Evolutionary conservation across 2,797 vertebrate genomes (phyloP), one percentile per base, ranked within the genome.

Genomic region (Manis crassicaudata): DNA sequence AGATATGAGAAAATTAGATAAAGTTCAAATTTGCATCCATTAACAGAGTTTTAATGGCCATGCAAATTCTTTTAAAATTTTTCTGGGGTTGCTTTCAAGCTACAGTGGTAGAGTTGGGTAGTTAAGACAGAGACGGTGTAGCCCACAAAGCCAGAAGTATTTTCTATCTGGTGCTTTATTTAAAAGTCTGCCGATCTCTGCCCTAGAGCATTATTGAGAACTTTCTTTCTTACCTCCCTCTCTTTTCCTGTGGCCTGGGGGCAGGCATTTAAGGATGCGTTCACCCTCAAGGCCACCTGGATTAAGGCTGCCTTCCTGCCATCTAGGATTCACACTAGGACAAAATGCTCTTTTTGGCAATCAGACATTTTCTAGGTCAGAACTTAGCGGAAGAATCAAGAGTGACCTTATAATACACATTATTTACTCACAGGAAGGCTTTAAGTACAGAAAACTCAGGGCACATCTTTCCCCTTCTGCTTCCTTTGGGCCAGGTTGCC

Each of bases 341-440:
- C 23, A 88, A 90, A 67, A 94, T 82, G 72, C n/a, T 90, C 23
- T 96, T 90, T 27, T 58, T 21, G 11, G 50, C 56, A 88, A 81
- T 90, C 70, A 96, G 67, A 94, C 84, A 73, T 37, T 91, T 89
- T 93, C 37, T 52, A 7, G 83, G 83, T 81, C 20, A 91, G 79
- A 88, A 93, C 50, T n/a, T 72, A 88, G 65, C 60, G 83, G 90
- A 91, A 95, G 89, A 90, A 92, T 93, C 79, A 84, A 83, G 56
- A 92, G 58, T 92, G 93, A 94, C 87, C 90, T 96, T 97, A 96
- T 86, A 95, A 96, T 88, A 81, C n/a, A 93, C 82, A 43, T 76
- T 88, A 94, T 96, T 97, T 96, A 95, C 84, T 95, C 17, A 50
- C 80, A 94, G 67, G 63, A 97, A 96, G 62, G 43, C 56, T 94